A percentile compares a stretch with the other conserved stretches of the same genome.
Evolutionary conservation across 2,888 invertebrate genomes (phyloP).

Genomic region (Tricholauxania praeusta): DNA sequence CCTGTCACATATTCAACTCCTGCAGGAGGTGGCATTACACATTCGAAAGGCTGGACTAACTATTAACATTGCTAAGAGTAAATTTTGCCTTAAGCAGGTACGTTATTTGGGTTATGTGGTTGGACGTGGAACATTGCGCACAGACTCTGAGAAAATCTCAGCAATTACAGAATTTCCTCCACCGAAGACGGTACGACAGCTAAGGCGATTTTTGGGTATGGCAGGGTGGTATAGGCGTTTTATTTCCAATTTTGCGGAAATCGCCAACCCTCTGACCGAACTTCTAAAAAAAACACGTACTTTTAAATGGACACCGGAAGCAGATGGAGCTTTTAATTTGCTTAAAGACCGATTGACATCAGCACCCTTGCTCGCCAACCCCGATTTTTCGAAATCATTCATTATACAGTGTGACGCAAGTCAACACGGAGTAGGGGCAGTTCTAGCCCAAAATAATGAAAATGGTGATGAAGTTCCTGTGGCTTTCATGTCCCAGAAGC

Average conservation of each 20-base stretch:
- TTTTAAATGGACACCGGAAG: background rate
- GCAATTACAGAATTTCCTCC: background rate
- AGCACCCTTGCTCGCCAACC: slow-evolving; percentile 39
- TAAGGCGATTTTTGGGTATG: slow-evolving; percentile 5
- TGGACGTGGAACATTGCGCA: background rate
- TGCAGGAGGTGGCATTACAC: background rate
- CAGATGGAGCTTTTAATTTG: no score
- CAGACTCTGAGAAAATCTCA: background rate
- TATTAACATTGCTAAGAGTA: background rate
- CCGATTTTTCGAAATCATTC: slow-evolving; percentile 34
- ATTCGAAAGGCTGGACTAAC: background rate
- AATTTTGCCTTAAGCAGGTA: slow-evolving; percentile 1
- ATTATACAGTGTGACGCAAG: no score
- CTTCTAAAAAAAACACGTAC: background rate
- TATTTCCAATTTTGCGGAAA: background rate
- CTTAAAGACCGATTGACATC: slow-evolving; percentile 17
- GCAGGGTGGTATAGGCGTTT: slow-evolving; percentile 5
- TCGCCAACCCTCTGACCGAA: background rate
- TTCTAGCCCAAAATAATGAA: slow-evolving; percentile 36
- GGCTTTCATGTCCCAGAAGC: slow-evolving; percentile 36
- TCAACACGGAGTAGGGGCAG: background rate
- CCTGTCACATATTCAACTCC: background rate
- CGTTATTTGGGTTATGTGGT: slow-evolving; percentile 3
- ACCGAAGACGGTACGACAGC: slow-evolving; percentile 1
- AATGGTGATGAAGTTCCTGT: slow-evolving; percentile 34